These are phyloP conservation scores for Anas bernieri DNA, from an alignment of 2,797 vertebrate species.

Conservation along the genomic window DNA sequence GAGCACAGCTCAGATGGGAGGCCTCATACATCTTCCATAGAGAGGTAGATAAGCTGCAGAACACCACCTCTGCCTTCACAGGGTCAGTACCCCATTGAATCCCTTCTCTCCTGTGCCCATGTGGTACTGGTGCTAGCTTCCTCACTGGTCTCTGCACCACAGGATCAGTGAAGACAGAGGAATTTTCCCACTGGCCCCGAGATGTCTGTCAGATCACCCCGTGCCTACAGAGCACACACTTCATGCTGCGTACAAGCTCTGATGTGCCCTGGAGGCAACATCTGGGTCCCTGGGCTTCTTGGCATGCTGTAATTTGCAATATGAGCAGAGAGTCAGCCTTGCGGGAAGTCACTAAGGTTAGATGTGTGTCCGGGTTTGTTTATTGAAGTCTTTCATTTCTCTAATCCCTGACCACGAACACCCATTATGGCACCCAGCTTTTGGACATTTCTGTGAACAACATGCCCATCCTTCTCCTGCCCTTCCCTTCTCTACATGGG, in stretches of 20 bases:
- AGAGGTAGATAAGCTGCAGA: neutral
- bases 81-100: neutral
- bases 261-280: neutral
- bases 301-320: neutral
- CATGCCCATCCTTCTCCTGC: neutral
- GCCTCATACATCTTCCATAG: neutral
- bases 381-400: neutral
- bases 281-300: neutral
- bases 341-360: neutral
- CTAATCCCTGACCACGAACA: neutral
- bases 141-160: rapidly evolving
- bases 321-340: neutral
- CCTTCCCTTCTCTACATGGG: neutral
- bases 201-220: neutral
- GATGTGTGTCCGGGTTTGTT: neutral
- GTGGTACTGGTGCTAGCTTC: neutral
- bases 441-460: neutral
- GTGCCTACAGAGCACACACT: neutral
- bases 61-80: neutral
- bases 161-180: neutral
- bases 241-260: neutral
- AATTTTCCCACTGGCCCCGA: neutral
- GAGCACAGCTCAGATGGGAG: neutral
- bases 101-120: neutral
- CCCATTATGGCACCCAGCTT: rapidly evolving